Percentiles rank a stretch among this genome's conserved stretches.
Conservation (phyloP, 1,140 invertebrate species). For the Penaeus japonicus region DNA sequence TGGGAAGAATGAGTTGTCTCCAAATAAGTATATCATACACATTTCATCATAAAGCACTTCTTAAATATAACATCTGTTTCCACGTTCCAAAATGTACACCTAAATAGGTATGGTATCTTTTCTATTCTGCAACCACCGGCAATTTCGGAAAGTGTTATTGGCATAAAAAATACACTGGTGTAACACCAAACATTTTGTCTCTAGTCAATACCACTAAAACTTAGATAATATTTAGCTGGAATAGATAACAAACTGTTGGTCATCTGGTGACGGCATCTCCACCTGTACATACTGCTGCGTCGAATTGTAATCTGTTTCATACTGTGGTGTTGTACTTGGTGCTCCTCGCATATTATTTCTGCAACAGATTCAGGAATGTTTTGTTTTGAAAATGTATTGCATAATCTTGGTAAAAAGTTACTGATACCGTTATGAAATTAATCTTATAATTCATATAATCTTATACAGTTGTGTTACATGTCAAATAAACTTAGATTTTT, state of each 20-base stretch:
- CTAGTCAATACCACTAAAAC: not conserved
- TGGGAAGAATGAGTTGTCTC: no score
- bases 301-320: conserved; percentile 58
- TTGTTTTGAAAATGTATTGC: not conserved
- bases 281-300: conserved; percentile 73
- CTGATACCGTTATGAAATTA: not conserved
- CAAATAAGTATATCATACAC: no score
- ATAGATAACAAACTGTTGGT: conserved; percentile 76
- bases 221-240: conserved; percentile 68
- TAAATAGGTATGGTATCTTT: no score
- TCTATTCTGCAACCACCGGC: no score
- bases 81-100: no score
- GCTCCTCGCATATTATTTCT: conserved; percentile 59
- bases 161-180: not conserved
- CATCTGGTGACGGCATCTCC: conserved; percentile 71
- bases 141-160: no score
- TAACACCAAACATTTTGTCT: not conserved
- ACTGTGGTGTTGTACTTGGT: conserved; percentile 53
- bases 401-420: not conserved
- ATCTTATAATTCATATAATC: no score
- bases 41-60: no score
- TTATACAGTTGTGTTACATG: no score
- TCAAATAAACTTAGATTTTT: no score
- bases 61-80: no score
- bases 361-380: not conserved